Evolutionary conservation across 2,113 vertebrate genomes (phyloP), one percentile per base, ranked within the genome.

Genomic region (Heptranchias perlo): DNA sequence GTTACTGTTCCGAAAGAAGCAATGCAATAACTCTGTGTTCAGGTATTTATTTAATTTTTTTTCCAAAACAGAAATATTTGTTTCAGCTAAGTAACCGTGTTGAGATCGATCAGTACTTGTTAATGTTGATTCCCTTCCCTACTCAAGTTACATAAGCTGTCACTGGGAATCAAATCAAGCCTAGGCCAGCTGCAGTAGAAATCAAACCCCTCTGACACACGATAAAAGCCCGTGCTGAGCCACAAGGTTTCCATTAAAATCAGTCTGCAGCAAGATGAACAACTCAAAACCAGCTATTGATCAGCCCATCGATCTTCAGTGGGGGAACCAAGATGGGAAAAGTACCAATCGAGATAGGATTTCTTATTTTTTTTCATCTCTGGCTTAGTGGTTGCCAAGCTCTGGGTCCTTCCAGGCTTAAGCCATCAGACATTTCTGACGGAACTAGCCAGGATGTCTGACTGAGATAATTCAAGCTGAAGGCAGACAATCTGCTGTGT

Each of bases 261-360:
- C 97, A 97, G 97, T 98, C 97, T 97, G 97, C 97, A 96, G 96
- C 96, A 97, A 96, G 97, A 97, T 0, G 97, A 97, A 98, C 97
- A 98, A 97, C 98, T 97, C 98, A 98, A 98, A 98, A 97, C 97
- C 98, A 97, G 97, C 97, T 97, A 98, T 98, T 96, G 98, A 99
- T 97, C 98, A 96, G 0, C 28, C 95, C 97, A 98, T 98, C 97
- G 98, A 99, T 98, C 98, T 97, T 97, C 84, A 96, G 96, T 97
- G 96, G 96, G 97, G 97, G 97, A 97, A 97, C 97, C 97, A 98
- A 97, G 97, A 97, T 96, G 96, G 97, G 97, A 96, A 96, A 97
- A 97, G 97, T 97, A 98, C 97, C 97, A 97, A 97, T 96, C 96
- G 97, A 97, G 97, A 98, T 97, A 98, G 97, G 97, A 97, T 98